Conservation (phyloP, 2,888 invertebrate genomes). For the Mesochorus sp. region DNA sequence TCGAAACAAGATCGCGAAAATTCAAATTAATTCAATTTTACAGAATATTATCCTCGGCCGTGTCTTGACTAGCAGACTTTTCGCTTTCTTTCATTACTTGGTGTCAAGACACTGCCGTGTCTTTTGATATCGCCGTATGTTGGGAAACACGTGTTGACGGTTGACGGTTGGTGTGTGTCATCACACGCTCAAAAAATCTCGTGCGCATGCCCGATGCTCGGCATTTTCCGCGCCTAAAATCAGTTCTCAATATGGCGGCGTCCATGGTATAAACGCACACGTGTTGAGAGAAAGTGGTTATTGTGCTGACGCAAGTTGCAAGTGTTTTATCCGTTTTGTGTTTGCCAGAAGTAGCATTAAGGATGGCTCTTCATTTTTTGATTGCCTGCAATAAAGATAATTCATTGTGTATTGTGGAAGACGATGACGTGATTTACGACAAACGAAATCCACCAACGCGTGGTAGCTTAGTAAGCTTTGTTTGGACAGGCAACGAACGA, state of each 20-base stretch:
- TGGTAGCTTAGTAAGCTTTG: slow-evolving; percentile 8
- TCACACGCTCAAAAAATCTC: too few species aligned
- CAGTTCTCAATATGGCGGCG: slow-evolving; percentile 8
- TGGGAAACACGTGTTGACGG: too few species aligned
- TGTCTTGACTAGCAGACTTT: too few species aligned
- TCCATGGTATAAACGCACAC: background rate
- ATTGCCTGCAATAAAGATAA: slow-evolving; percentile 3
- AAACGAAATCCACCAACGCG: slow-evolving; percentile 5
- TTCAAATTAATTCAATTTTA: too few species aligned
- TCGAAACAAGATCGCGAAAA: too few species aligned
- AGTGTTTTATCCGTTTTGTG: slow-evolving; percentile 8
- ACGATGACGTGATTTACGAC: slow-evolving; percentile 11
- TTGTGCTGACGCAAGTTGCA: too few species aligned
- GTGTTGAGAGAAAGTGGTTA: background rate
- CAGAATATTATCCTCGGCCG: too few species aligned
- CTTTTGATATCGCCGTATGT: too few species aligned
- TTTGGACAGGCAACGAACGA: slow-evolving; percentile 5
- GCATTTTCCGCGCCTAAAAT: slow-evolving; percentile 10
- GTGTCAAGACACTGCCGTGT: too few species aligned
- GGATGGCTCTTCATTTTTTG: slow-evolving; percentile 17
- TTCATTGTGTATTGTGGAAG: slow-evolving; percentile 2
- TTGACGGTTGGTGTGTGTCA: too few species aligned
- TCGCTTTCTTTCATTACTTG: too few species aligned
- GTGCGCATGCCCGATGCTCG: too few species aligned
- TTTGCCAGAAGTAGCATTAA: slow-evolving; percentile 11